phyloP scores from a whole-genome alignment of 2,113 vertebrate species.

The Erpornis zantholeuca region DNA sequence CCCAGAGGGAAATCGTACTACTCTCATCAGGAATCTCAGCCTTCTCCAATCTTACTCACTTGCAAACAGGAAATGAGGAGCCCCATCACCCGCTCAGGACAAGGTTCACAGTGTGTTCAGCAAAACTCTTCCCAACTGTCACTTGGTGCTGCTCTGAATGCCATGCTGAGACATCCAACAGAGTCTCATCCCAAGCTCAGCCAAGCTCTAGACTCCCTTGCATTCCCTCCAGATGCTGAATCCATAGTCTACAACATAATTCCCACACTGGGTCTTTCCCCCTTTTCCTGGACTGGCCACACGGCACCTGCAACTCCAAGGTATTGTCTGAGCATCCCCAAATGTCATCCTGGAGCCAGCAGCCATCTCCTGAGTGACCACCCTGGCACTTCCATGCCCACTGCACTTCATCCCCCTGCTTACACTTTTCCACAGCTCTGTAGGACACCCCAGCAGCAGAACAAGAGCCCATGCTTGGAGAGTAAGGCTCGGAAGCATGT shows the following conservation, averaged over 20 bases:
- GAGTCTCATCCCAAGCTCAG: background rate
- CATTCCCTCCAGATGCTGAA: background rate
- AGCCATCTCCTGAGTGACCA: background rate
- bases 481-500: background rate
- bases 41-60: background rate
- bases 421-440: background rate
- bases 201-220: background rate
- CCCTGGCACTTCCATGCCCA: background rate
- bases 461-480: background rate
- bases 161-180: rapidly evolving
- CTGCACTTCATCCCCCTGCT: background rate
- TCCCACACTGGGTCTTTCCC: background rate
- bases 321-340: background rate
- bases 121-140: background rate
- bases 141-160: background rate
- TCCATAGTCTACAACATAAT: rapidly evolving
- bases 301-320: rapidly evolving
- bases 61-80: background rate
- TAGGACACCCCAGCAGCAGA: background rate
- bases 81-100: background rate
- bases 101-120: background rate
- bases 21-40: background rate
- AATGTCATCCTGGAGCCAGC: background rate
- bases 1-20: background rate
- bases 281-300: rapidly evolving